phyloP scores from a whole-genome alignment of 2,113 vertebrate genomes.

The Chloroceryle aenea region DNA sequence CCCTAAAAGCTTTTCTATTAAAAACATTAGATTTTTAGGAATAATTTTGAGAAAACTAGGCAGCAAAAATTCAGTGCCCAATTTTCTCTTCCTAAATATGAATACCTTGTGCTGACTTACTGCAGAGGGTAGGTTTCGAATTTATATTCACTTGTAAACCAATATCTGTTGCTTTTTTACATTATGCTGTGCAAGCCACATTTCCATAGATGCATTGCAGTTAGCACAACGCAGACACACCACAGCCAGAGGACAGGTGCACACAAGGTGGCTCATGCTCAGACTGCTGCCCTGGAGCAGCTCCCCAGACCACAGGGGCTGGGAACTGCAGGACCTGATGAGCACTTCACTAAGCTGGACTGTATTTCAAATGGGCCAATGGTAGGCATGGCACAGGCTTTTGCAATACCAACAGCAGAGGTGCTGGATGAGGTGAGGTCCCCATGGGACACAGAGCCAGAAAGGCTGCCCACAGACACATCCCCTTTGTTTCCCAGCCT shows the following conservation, averaged over 20 bases:
- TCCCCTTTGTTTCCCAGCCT: not conserved
- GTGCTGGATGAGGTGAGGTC: no score
- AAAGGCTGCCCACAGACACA: not conserved
- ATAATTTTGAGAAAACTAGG: not conserved
- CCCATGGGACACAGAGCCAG: not conserved
- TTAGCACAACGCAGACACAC: not conserved
- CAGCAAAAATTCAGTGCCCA: not conserved
- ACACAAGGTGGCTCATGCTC: not conserved
- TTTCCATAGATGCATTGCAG: not conserved
- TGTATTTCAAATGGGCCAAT: fast-evolving
- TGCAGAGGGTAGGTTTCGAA: not conserved
- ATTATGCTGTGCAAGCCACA: not conserved
- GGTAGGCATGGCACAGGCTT: not conserved
- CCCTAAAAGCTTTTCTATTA: conserved; percentile 4
- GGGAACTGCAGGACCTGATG: not conserved
- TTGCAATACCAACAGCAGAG: fast-evolving
- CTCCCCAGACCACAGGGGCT: not conserved
- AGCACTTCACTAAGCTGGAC: not conserved
- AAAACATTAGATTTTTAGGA: not conserved
- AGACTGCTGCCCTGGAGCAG: not conserved
- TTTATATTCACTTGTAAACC: conserved; percentile 45
- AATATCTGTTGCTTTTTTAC: not conserved
- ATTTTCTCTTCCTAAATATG: not conserved
- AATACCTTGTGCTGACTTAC: not conserved
- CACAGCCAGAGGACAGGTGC: not conserved